A percentile compares a stretch with the other conserved stretches of the same genome.
Evolutionary conservation across 2,113 vertebrate genomes (phyloP).

Genomic region (Orientallactaga bullata): DNA sequence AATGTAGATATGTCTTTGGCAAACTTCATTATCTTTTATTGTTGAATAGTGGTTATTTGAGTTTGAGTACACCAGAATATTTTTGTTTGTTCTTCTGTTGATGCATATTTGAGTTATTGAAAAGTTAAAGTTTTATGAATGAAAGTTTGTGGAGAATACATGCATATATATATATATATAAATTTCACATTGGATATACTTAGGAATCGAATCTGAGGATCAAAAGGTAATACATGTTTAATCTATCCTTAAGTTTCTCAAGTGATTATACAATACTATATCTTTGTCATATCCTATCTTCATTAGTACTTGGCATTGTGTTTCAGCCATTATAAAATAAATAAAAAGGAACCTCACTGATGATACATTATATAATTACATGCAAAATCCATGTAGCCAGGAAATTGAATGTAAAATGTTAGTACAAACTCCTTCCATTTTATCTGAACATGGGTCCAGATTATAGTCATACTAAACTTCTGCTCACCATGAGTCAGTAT

Average conservation of each 20-base stretch:
- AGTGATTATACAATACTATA: background rate
- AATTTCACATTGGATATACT: slow-evolving; percentile 20
- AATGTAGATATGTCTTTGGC: background rate
- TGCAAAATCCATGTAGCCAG: slow-evolving; percentile 46
- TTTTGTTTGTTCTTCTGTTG: slow-evolving; percentile 25
- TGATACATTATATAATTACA: background rate
- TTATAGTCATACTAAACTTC: background rate
- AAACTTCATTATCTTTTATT: slow-evolving; percentile 33
- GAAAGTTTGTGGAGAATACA: no score
- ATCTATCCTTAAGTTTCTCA: background rate
- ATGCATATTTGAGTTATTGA: slow-evolving; percentile 24
- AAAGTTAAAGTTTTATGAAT: slow-evolving; percentile 21
- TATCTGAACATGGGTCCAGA: background rate
- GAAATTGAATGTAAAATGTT: background rate
- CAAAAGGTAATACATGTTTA: background rate
- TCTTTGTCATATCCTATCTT: background rate
- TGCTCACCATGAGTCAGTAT: background rate
- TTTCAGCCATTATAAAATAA: slow-evolving; percentile 18
- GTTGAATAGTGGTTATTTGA: slow-evolving; percentile 3
- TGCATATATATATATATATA: background rate
- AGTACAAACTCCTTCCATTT: background rate
- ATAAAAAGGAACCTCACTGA: background rate
- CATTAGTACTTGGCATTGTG: background rate
- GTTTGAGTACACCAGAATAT: slow-evolving; percentile 26
- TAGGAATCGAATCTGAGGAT: background rate